A percentile compares a stretch with the other conserved stretches of the same genome.
phyloP scores from a whole-genome alignment of 2,888 invertebrate species.

The Octodonta nipae region DNA sequence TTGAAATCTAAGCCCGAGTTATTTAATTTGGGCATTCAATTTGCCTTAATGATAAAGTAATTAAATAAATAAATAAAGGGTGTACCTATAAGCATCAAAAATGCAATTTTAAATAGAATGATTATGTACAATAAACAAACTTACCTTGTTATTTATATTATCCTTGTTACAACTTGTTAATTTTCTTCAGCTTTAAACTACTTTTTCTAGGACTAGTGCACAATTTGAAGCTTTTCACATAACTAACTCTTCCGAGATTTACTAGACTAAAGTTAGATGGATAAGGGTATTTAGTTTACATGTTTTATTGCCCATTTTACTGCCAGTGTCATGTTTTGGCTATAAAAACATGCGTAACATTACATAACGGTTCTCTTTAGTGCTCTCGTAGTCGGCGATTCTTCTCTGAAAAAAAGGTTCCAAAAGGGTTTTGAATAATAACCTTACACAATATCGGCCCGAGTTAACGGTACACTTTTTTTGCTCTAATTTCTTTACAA shows the following conservation, averaged over 20 bases:
- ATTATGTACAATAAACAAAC: too few relatives aligned
- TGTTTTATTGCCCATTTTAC: conserved; percentile 32
- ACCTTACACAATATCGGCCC: conserved; percentile 23
- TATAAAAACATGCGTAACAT: conserved; percentile 33
- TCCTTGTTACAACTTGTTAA: too few relatives aligned
- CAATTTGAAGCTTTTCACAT: conserved; percentile 15
- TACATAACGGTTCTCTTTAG: conserved; percentile 25
- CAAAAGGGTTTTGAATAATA: conserved; percentile 22
- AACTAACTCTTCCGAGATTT: conserved; percentile 18
- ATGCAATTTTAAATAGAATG: too few relatives aligned
- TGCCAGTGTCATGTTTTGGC: conserved; percentile 32
- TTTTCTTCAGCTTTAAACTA: too few relatives aligned
- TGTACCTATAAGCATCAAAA: too few relatives aligned
- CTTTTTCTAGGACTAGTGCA: conserved; percentile 7
- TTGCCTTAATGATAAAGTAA: too few relatives aligned
- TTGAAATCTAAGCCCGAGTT: too few relatives aligned
- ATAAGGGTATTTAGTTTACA: conserved; percentile 29
- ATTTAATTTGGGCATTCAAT: too few relatives aligned
- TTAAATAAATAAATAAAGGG: too few relatives aligned
- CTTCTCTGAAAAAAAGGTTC: conserved; percentile 11
- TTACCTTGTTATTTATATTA: too few relatives aligned
- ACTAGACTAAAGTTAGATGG: conserved; percentile 20
- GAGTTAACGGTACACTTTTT: conserved; percentile 20
- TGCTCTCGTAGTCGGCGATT: background rate
- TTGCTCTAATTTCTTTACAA: conserved; percentile 21